Conservation (phyloP, 2,888 invertebrate species). For the Lasioglossum figueresi region DNA sequence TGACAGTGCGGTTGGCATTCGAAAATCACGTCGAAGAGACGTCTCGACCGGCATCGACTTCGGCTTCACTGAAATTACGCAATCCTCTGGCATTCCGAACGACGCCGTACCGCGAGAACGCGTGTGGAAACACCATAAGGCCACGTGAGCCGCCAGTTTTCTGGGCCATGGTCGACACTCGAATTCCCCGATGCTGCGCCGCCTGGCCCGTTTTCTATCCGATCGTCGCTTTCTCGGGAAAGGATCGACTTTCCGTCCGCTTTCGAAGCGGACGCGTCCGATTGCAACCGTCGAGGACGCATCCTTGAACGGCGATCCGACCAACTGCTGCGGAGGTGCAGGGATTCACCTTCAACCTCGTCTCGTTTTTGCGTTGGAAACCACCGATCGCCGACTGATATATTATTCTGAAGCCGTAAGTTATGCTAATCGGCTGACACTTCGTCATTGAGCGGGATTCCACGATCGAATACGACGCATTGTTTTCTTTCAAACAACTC, state of each 20-base stretch:
- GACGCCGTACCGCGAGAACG: slow-evolving; percentile 65
- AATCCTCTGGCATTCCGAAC: slow-evolving; percentile 63
- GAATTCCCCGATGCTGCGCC: slow-evolving; percentile 30
- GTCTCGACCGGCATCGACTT: slow-evolving; percentile 27
- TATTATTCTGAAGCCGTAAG: neutral
- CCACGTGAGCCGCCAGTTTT: slow-evolving; percentile 62
- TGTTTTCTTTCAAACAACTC: neutral
- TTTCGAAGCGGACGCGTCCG: neutral
- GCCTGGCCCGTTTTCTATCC: neutral
- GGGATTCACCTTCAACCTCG: neutral
- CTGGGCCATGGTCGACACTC: slow-evolving; percentile 77
- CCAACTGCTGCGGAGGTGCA: neutral
- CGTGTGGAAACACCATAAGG: slow-evolving; percentile 65
- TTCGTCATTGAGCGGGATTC: neutral
- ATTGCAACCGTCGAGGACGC: neutral
- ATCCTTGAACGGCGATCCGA: neutral
- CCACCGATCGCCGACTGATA: neutral
- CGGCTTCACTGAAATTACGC: slow-evolving; percentile 54
- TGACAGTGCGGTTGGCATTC: slow-evolving; percentile 73
- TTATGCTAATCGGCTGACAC: neutral
- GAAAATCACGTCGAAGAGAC: slow-evolving; percentile 72
- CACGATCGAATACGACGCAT: neutral
- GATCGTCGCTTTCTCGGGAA: neutral
- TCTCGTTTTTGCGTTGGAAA: neutral
- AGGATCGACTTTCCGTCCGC: neutral